phyloP scores from a whole-genome alignment of 1,140 invertebrate species.

The Drosophila athabasca region DNA sequence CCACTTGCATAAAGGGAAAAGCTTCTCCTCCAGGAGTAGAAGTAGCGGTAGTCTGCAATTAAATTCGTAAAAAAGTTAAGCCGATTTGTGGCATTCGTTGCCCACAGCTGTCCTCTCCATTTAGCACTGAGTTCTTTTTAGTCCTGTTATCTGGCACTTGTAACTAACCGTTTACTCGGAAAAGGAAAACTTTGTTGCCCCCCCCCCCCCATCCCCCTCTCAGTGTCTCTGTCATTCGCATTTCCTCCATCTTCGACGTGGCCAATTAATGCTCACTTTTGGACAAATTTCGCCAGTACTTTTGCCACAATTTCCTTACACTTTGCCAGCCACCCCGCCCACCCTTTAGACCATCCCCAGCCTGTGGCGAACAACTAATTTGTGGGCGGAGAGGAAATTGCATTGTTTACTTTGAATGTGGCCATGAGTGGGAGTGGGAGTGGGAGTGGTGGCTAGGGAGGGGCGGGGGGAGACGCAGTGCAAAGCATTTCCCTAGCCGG shows the following conservation, averaged over 20 bases:
- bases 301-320: slow-evolving; percentile 42
- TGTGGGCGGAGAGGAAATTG: slow-evolving; percentile 56
- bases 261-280: slow-evolving; percentile 69
- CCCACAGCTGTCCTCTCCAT: no score
- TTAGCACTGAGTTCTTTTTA: no score
- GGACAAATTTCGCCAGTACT: slow-evolving; percentile 43
- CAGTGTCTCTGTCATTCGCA: not conserved
- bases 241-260: slow-evolving; percentile 23
- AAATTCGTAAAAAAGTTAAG: no score
- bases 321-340: slow-evolving; percentile 13
- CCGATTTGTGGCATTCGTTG: no score
- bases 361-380: slow-evolving; percentile 59
- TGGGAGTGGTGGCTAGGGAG: not conserved
- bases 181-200: no score
- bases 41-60: no score
- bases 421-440: not conserved
- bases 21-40: no score
- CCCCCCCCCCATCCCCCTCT: not conserved
- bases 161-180: no score
- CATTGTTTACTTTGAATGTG: slow-evolving; percentile 65
- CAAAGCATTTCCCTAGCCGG: slow-evolving; percentile 60
- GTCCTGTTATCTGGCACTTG: no score
- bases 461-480: slow-evolving; percentile 1
- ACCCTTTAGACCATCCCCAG: not conserved
- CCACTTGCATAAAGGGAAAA: no score